Evolutionary conservation across 2,797 vertebrate species (phyloP), one percentile per base, ranked within the genome.

Genomic region (Cyprinella venusta): DNA sequence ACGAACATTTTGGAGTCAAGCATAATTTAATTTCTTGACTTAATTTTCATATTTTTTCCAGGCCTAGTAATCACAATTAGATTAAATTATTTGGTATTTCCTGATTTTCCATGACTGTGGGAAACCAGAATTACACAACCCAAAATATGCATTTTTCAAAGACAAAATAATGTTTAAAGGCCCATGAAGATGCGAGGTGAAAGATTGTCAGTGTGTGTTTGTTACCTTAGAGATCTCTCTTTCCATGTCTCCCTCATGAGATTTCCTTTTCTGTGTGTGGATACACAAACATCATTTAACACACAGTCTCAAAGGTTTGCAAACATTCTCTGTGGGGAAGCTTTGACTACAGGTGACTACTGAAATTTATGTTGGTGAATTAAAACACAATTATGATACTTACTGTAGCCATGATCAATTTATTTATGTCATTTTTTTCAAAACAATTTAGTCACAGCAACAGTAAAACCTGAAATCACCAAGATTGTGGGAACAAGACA

Each of bases 171-270:
- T 4, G 6, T 38, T 56, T 56, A 38, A 18, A 36, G 63, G 15
- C 15, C 63, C 63, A 64, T 33, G 5, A 36, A 40, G 16, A 68
- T 26, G 15, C 8, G 26, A 65, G 6, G 26, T 59, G 56, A 68
- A 48, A 63, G 67, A 61, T 63, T 56, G 64, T 77, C 40, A 38
- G 65, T 71, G 65, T 64, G 68, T 78, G 68, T 78, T 61, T 76
- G 86, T 69, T 93, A 95, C 95, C 94, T 95, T 94, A 33, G 94
- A 95, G 92, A 95, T 94, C 85, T 95, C 94, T 40, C 76, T 86
- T 84, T 93, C 90, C 4, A 95, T 91, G 83, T 94, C 92, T 9
- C 88, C 89, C 94, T 94, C 93, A 15, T 93, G 92, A 59, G 94
- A 91, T 90, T 95, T 95, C 94, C 95, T 95, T 90, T 89, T 92